Evolutionary conservation across 2,797 vertebrate species (phyloP).

Genomic region (Dicrostonyx torquatus): DNA sequence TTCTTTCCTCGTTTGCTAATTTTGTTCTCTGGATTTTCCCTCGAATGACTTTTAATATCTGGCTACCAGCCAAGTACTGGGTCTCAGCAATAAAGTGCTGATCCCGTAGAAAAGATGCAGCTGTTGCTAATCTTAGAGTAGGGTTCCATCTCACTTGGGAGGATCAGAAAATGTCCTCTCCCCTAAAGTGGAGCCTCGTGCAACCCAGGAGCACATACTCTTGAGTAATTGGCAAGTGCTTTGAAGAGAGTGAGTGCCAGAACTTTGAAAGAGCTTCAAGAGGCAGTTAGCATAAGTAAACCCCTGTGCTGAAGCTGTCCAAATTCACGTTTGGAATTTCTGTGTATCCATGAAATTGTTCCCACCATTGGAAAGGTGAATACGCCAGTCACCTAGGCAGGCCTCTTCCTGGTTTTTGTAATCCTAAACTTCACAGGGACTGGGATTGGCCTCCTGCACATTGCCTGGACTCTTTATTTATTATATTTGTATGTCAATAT

Average conservation of each 20-base stretch:
- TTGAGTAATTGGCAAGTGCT: slow-evolving; percentile 2
- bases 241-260: not conserved
- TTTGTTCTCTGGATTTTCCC: slow-evolving; percentile 61
- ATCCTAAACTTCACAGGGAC: not conserved
- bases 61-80: not conserved
- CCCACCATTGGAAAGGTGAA: not conserved
- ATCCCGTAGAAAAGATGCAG: not conserved
- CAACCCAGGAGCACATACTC: not conserved
- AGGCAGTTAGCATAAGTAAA: not conserved
- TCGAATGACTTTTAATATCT: slow-evolving; percentile 61
- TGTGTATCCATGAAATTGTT: not conserved
- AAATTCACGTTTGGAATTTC: not conserved
- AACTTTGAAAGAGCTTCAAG: not conserved
- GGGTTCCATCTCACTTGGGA: slow-evolving; percentile 14
- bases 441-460: not conserved
- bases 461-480: not conserved
- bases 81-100: slow-evolving; percentile 1
- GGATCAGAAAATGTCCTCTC: not conserved
- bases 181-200: not conserved
- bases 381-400: not conserved
- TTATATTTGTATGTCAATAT: no score
- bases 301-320: not conserved
- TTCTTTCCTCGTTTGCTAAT: slow-evolving; percentile 48
- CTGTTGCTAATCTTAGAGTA: not conserved
- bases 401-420: not conserved